A percentile compares a stretch with the other conserved stretches of the same genome.
Conservation (phyloP, 2,113 vertebrate species). For the Pedionomus torquatus region DNA sequence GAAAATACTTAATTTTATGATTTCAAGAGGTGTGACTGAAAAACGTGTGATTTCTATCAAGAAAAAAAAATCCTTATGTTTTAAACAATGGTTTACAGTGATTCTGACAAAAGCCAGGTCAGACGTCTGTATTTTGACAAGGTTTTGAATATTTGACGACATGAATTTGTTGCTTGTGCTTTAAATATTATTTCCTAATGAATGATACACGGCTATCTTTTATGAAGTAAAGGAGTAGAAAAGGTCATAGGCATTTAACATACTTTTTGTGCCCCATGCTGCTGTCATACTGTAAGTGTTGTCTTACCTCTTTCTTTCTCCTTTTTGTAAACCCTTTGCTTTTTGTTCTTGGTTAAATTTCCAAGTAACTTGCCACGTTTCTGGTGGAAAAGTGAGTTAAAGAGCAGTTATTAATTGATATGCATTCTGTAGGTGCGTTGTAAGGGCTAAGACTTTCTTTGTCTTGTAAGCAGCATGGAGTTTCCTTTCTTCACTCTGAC, state of each 20-base stretch:
- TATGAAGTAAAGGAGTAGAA: neutral
- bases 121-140: fast-evolving
- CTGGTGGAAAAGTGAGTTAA: neutral
- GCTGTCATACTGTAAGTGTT: fast-evolving
- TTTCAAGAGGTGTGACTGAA: neutral
- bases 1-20: fast-evolving
- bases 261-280: neutral
- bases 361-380: neutral
- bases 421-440: neutral
- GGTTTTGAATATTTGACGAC: neutral
- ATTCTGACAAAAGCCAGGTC: neutral
- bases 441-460: neutral
- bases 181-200: neutral
- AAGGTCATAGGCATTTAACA: fast-evolving
- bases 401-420: neutral
- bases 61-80: too few species aligned
- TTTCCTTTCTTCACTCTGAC: neutral
- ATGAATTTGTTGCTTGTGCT: fast-evolving
- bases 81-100: neutral
- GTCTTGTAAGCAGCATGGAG: neutral
- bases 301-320: neutral
- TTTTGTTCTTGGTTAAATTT: neutral
- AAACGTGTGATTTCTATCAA: neutral
- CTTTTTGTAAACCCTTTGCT: neutral
- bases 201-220: fast-evolving